A percentile compares a stretch with the other conserved stretches of the same genome.
Conservation (phyloP, 2,113 vertebrate species). For the Grantiella picta region DNA sequence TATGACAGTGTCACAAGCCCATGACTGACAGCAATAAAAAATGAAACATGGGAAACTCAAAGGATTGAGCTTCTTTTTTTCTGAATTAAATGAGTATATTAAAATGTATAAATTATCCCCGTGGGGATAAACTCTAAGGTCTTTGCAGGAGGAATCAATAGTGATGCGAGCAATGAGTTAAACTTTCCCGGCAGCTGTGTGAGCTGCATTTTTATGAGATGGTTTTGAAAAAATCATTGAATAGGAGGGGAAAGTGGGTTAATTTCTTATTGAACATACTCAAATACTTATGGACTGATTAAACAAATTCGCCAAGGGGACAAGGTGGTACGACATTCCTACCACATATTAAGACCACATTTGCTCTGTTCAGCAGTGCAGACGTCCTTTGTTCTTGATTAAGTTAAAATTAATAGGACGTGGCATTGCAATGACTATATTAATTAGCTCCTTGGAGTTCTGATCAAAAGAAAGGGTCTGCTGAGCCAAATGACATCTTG, state of each 20-base stretch:
- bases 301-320: background rate
- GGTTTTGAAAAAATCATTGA: background rate
- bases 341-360: background rate
- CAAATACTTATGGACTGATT: background rate
- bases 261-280: background rate
- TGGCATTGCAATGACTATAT: background rate
- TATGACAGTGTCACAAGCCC: background rate
- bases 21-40: background rate
- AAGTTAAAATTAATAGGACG: background rate
- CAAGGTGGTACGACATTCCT: background rate
- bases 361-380: background rate
- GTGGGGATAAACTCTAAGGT: background rate
- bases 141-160: constrained; percentile 2
- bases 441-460: background rate
- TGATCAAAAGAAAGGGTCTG: background rate
- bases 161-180: background rate
- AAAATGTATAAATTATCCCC: background rate
- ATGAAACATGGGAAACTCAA: background rate
- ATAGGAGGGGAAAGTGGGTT: background rate
- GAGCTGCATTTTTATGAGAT: constrained; percentile 14
- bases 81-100: background rate
- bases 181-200: background rate
- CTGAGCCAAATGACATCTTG: background rate
- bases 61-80: background rate
- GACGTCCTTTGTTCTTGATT: background rate